Evolutionary conservation across 2,113 vertebrate genomes (phyloP), one percentile per base, ranked within the genome.

Genomic region (Callorhinus ursinus): DNA sequence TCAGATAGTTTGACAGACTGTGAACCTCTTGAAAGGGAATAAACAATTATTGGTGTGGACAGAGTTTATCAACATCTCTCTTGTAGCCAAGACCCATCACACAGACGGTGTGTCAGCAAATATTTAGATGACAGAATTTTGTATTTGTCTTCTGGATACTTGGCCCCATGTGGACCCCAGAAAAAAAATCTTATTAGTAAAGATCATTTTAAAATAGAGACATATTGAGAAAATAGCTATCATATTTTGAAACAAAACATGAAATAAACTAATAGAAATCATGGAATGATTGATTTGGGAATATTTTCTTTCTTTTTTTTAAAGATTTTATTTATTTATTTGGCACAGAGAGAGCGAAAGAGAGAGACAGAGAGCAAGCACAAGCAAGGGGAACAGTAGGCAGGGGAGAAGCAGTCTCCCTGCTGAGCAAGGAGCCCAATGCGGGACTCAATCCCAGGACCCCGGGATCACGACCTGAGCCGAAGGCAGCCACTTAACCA

Each of bases 131-230:
- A 92, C 3, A 69, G 65, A 71, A 67, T 69, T 69, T 83, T 92
- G 53, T 63, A n/a, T 46, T 92, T 93, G 33, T 46, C 33, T 51
- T 89, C 53, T 26, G 16, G 28, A 82, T 57, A 77, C 4, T 33
- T 96, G 65, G n/a, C 36, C 88, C 33, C 33, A 65, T 53, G 36
- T 79, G 53, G 71, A 77, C 31, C 24, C 61, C 39, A 13, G 33
- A 26, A 57, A 90, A 88, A 88, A 55, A 63, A 76, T 31, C 31
- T 76, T 81, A 81, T 61, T 65, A 80, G 57, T 76, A 61, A 77
- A 83, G 65, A 49, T 86, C 51, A 92, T 59, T 92, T 94, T 74
- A 83, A 92, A 90, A 63, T 83, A 82, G 67, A 84, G 92, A 95
- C 74, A 93, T 72, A 53, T 14, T 84, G 71, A 67, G 14, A 88